Base-by-base conservation (phyloP, 2,888 invertebrate species). In the Romanomermis culicivorax region DNA sequence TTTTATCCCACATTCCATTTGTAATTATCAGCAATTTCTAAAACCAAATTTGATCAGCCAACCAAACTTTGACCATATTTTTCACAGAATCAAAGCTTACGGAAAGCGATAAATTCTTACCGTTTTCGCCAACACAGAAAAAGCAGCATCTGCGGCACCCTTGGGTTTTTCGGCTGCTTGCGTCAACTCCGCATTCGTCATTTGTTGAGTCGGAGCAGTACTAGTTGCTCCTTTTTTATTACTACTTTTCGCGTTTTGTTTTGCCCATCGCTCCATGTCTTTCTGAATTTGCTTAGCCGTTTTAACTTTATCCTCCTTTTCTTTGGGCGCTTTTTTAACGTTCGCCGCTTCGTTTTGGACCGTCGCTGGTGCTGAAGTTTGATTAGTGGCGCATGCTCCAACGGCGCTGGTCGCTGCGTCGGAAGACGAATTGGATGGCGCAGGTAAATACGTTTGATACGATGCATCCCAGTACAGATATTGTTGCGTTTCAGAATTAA, bases 181-280 rank as follows among this genome's bases (percentile, higher is more conserved):
- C 56, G 50, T 29, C 20, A 29, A 27, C 60, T 42, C 58, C 59
- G 56, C 60, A 59, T 58, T 54, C 59, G 27, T 58, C 60, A 48
- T 70, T 72, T 51, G 73, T 74, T 47, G 71, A 63, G 55, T 75
- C 73, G 56, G 75, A 75, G 65, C 58, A 52, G 29, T 56, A 53
- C n/a, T 42, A 54, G 50, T 50, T 54, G 52, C 55, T 27, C 49
- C 48, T 58, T 71, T 63, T 57, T 55, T 67, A 63, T 57, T 60
- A 14, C 58, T 93, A 36, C 36, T 36, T 36, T 36, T 36, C 17
- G 7, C 36, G 36, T 17, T 74, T 14, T 86, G 86, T 64, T 93
- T 86, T 0, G 95, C 97, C 97, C 97, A 97, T 57, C 82, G 78
- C 66, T 82, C 82, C 85, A 85, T 85, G 63, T 85, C 83, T 71